These are phyloP conservation scores for Daubentonia madagascariensis DNA, from an alignment of 2,113 vertebrate species.

Conservation along the genomic window DNA sequence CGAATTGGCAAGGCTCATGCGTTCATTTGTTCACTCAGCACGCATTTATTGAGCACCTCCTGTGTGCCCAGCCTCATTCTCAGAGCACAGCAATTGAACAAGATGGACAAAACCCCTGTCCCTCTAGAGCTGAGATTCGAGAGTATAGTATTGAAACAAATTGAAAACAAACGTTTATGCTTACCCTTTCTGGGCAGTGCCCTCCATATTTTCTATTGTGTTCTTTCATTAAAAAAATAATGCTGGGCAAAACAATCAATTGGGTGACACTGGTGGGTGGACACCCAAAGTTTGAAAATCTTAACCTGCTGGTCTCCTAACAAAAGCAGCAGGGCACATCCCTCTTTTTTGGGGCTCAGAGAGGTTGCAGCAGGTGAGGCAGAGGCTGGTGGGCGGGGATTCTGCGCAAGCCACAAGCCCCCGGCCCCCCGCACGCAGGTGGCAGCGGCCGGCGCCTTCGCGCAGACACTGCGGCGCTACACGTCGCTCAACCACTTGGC, in stretches of 20 bases:
- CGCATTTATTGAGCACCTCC: neutral
- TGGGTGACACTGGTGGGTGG: neutral
- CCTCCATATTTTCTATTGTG: neutral
- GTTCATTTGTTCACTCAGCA: neutral
- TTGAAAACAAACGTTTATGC: neutral
- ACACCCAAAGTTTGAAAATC: neutral
- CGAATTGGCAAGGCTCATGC: neutral
- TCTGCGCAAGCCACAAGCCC: neutral
- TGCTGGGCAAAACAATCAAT: neutral
- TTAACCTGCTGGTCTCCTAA: neutral
- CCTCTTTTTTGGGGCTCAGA: neutral
- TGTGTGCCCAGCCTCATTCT: neutral
- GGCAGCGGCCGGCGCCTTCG: slow-evolving; percentile 90
- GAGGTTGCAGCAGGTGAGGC: neutral
- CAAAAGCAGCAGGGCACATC: neutral
- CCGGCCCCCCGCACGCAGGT: slow-evolving; percentile 82
- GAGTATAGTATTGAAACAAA: neutral
- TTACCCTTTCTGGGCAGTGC: neutral
- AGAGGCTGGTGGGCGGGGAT: accelerated
- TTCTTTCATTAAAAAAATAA: neutral
- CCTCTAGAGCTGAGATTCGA: neutral
- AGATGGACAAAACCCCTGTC: neutral
- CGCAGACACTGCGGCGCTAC: slow-evolving; percentile 92
- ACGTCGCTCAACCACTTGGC: slow-evolving; percentile 94
- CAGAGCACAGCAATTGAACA: neutral